Evolutionary conservation across 2,888 invertebrate species (phyloP).

Genomic region (Drosophila trichaetosa): DNA sequence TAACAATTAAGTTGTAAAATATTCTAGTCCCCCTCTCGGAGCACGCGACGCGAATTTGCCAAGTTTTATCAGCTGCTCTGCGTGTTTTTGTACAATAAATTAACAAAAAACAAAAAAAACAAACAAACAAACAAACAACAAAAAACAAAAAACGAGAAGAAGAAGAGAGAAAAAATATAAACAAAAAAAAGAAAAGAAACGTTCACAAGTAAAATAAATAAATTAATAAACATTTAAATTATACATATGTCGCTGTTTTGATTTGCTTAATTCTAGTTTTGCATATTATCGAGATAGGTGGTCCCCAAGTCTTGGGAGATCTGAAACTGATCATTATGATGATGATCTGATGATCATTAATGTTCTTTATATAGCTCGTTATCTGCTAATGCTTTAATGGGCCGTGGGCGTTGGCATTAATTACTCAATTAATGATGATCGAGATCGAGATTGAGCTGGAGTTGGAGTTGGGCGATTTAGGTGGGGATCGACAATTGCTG

Average conservation of each 20-base stretch:
- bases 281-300: constrained; percentile 42
- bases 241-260: constrained; percentile 33
- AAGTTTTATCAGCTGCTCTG: constrained; percentile 32
- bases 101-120: constrained; percentile 30
- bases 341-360: background rate
- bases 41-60: constrained; percentile 9
- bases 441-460: constrained; percentile 7
- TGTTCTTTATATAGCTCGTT: constrained; percentile 45
- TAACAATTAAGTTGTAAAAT: constrained; percentile 76
- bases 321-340: constrained; percentile 25
- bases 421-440: constrained; percentile 74
- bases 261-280: constrained; percentile 18
- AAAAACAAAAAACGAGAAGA: background rate
- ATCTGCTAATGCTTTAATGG: constrained; percentile 32
- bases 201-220: constrained; percentile 73
- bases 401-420: constrained; percentile 73
- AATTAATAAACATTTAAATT: constrained; percentile 79
- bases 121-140: constrained; percentile 6
- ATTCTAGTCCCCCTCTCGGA: constrained; percentile 65
- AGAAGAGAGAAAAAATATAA: constrained; percentile 16
- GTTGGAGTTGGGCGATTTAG: background rate
- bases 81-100: constrained; percentile 75
- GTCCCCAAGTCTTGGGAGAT: constrained; percentile 14
- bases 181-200: constrained; percentile 1
- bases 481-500: constrained; percentile 40